Conservation (phyloP, 2,797 vertebrate genomes). For the Hydrophis major region DNA sequence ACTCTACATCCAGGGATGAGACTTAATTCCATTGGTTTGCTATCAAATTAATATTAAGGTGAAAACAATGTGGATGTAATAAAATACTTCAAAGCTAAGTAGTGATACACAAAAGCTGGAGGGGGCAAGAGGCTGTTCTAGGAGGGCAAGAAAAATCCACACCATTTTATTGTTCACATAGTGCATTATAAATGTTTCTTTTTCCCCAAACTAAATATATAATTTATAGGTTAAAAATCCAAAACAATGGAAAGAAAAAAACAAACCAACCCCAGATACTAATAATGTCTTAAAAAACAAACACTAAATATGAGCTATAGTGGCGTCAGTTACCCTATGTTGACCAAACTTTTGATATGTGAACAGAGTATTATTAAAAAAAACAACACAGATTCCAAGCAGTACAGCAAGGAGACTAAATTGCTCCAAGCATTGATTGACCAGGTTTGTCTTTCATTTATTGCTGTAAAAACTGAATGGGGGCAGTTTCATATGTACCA, state of each 20-base stretch:
- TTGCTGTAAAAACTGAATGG: slow-evolving; percentile 62
- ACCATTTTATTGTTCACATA: slow-evolving; percentile 80
- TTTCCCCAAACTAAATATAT: slow-evolving; percentile 66
- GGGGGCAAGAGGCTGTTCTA: neutral
- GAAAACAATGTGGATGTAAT: slow-evolving; percentile 25
- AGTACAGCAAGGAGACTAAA: slow-evolving; percentile 59
- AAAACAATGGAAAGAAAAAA: slow-evolving; percentile 22
- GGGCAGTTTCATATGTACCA: slow-evolving; percentile 58
- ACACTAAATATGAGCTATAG: slow-evolving; percentile 52
- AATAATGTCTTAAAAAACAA: slow-evolving; percentile 43
- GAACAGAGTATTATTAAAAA: neutral
- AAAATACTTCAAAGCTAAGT: slow-evolving; percentile 57
- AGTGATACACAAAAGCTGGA: slow-evolving; percentile 69
- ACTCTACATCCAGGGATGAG: slow-evolving; percentile 14
- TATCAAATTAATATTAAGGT: slow-evolving; percentile 51
- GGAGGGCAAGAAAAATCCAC: slow-evolving; percentile 67
- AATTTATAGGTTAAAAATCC: slow-evolving; percentile 70
- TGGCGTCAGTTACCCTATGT: slow-evolving; percentile 59
- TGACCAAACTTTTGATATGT: slow-evolving; percentile 42
- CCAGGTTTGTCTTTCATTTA: slow-evolving; percentile 49
- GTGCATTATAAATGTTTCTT: slow-evolving; percentile 69
- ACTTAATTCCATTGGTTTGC: slow-evolving; percentile 17
- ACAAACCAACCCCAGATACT: slow-evolving; percentile 46
- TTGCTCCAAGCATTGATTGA: slow-evolving; percentile 23
- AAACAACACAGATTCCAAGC: slow-evolving; percentile 17